A percentile compares a stretch with the other conserved stretches of the same genome.
phyloP scores from a whole-genome alignment of 2,888 invertebrate genomes.

The Cryptus viduatorius region DNA sequence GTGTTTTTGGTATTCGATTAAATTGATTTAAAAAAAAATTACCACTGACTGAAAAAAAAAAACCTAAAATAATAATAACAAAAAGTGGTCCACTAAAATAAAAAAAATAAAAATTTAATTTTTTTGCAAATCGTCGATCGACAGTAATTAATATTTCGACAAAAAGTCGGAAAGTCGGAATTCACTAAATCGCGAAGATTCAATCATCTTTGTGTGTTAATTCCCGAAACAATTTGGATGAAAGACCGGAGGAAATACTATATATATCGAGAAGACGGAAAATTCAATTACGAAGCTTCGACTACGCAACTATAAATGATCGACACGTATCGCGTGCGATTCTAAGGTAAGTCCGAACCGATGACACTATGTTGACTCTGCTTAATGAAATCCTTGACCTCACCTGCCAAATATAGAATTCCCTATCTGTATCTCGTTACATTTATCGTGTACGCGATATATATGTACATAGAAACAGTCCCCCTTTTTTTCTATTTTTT shows the following conservation, averaged over 20 bases:
- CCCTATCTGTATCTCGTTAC: slow-evolving; percentile 24
- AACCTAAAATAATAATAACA: not conserved
- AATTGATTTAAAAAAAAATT: not conserved
- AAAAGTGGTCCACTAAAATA: not conserved
- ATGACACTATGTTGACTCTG: slow-evolving; percentile 55
- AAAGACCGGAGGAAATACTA: slow-evolving; percentile 28
- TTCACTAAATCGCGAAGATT: not conserved
- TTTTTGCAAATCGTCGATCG: no score
- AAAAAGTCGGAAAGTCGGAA: not conserved
- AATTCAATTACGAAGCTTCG: slow-evolving; percentile 48
- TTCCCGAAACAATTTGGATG: not conserved
- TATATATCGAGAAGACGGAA: slow-evolving; percentile 36
- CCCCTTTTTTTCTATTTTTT: slow-evolving; percentile 6
- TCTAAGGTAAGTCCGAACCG: slow-evolving; percentile 50
- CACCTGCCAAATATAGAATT: slow-evolving; percentile 19
- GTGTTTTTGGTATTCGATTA: not conserved
- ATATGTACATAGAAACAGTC: not conserved
- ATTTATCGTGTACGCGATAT: not conserved
- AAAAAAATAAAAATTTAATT: not conserved
- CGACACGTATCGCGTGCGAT: not conserved
- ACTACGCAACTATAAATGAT: slow-evolving; percentile 26
- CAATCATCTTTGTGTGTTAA: not conserved
- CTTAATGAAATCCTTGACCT: slow-evolving; percentile 60
- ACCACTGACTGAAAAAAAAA: not conserved
- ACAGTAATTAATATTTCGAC: no score